These are phyloP conservation scores for Cichladusa arquata DNA, from an alignment of 2,113 vertebrate genomes.

Conservation along the genomic window DNA sequence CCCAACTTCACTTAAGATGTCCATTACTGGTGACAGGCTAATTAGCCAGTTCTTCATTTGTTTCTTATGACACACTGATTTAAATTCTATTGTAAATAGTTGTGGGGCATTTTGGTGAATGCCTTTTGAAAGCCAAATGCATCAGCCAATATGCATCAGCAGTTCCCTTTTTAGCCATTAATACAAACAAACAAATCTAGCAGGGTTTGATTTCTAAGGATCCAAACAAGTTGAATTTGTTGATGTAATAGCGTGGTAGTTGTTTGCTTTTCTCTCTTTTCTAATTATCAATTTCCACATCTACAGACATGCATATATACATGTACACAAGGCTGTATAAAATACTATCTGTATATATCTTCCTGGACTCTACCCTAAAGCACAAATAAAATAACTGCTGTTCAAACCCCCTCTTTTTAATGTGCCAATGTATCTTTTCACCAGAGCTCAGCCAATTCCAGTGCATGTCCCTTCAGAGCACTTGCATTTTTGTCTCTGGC, in stretches of 20 bases:
- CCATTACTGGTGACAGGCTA: not conserved
- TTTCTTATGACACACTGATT: not conserved
- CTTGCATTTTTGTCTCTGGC: not conserved
- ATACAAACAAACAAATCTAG: not conserved
- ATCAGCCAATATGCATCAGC: not conserved
- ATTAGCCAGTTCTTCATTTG: not conserved
- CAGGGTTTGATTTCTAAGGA: not conserved
- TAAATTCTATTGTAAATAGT: not conserved
- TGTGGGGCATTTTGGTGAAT: not conserved
- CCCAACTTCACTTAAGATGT: not conserved
- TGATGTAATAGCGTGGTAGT: not conserved
- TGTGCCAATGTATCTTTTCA: not conserved
- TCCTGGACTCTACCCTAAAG: not conserved
- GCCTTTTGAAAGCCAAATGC: not conserved
- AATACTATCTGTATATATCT: not conserved
- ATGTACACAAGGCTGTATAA: not conserved
- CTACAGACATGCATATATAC: not conserved
- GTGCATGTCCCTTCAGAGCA: not conserved
- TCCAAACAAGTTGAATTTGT: not conserved
- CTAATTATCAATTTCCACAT: not conserved
- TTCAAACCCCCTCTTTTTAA: not conserved
- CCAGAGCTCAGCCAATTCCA: not conserved
- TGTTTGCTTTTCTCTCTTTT: not conserved
- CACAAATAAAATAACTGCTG: not conserved
- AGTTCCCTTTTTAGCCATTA: not conserved